A percentile compares a stretch with the other conserved stretches of the same genome.
phyloP scores from a whole-genome alignment of 37 sponge, comb jelly and placozoan species.

The Halichondria panicea region DNA sequence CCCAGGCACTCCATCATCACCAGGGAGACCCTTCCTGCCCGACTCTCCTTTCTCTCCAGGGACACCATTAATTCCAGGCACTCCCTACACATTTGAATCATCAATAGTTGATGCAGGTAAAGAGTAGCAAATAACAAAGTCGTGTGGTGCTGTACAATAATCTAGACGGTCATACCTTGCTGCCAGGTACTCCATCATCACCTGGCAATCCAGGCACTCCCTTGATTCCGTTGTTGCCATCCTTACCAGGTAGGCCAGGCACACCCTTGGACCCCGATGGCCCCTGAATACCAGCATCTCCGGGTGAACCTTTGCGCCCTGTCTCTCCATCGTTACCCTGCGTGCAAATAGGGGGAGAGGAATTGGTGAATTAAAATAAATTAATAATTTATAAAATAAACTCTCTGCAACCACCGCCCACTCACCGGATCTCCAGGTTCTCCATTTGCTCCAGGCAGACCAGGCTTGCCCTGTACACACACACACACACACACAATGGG shows the following conservation, averaged over 20 bases:
- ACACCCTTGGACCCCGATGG: too few species aligned
- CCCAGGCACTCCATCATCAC: too few species aligned
- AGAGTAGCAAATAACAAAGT: too few species aligned
- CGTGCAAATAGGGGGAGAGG: neutral
- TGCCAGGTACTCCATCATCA: too few species aligned
- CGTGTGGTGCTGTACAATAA: too few species aligned
- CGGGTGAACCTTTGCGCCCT: conserved; percentile 6
- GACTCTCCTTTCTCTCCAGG: neutral
- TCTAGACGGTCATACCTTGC: too few species aligned
- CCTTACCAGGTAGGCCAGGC: conserved; percentile 5
- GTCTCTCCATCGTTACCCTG: neutral
- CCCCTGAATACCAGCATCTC: neutral
- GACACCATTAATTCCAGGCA: neutral
- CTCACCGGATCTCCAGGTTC: conserved; percentile 27
- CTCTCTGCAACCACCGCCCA: conserved; percentile 1
- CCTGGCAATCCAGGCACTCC: conserved; percentile 20
- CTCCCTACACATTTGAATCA: too few species aligned
- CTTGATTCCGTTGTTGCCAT: conserved; percentile 3
- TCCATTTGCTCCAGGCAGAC: conserved; percentile 22
- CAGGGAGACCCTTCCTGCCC: neutral
- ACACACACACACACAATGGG: neutral
- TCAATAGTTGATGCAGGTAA: too few species aligned
- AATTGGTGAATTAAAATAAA: neutral
- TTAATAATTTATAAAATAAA: neutral
- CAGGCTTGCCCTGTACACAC: neutral